Conservation (phyloP, 2,113 vertebrate species). For the Paramormyrops kingsleyae region DNA sequence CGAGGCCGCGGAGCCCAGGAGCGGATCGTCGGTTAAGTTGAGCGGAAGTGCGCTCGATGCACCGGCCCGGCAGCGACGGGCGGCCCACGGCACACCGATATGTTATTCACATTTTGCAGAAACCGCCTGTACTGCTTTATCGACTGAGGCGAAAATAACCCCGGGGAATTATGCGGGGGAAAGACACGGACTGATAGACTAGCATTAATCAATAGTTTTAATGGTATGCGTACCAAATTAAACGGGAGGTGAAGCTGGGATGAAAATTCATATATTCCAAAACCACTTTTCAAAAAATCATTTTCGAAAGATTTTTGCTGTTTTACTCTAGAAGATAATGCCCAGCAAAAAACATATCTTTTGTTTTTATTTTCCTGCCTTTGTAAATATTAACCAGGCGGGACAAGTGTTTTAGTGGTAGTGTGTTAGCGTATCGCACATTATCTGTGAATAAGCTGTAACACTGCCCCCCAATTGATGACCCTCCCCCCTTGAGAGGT, state of each 20-base stretch:
- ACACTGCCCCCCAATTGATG: background rate
- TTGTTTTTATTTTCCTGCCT: background rate
- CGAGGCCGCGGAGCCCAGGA: background rate
- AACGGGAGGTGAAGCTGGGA: background rate
- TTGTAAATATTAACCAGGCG: background rate
- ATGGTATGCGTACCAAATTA: background rate
- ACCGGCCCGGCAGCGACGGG: constrained; percentile 50
- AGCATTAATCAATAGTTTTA: constrained; percentile 35
- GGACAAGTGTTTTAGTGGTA: background rate
- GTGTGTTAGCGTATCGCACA: background rate
- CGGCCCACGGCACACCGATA: constrained; percentile 44
- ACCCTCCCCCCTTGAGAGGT: background rate
- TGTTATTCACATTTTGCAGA: constrained; percentile 53
- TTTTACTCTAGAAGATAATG: background rate
- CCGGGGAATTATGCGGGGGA: background rate
- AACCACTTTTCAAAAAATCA: background rate
- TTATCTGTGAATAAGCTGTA: background rate
- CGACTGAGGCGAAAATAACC: constrained; percentile 48
- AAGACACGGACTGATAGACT: constrained; percentile 45
- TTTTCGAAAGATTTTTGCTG: background rate
- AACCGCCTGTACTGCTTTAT: constrained; percentile 49
- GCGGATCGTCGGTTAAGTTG: background rate
- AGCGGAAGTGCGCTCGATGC: constrained; percentile 42
- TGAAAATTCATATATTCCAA: background rate
- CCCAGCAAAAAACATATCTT: background rate